Percentiles rank a stretch among this genome's conserved stretches.
phyloP scores from a whole-genome alignment of 2,797 vertebrate genomes.

The Alectoris magna region DNA sequence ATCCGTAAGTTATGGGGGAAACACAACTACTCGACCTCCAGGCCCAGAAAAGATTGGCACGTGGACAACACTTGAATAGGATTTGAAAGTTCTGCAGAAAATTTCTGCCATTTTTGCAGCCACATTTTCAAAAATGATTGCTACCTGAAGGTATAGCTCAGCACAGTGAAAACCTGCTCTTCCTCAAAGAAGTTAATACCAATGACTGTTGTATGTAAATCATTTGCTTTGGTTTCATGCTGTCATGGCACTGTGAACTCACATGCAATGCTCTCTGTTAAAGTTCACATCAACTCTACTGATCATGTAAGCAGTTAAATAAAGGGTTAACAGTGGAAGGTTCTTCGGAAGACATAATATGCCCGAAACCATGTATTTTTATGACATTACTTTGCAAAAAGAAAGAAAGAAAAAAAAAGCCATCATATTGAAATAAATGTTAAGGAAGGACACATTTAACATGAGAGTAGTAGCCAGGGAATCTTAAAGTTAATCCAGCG shows the following conservation, averaged over 20 bases:
- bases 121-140: background rate
- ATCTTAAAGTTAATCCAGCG: constrained; percentile 56
- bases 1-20: background rate
- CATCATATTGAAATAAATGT: background rate
- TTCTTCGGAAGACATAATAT: background rate
- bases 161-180: background rate
- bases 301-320: background rate
- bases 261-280: background rate
- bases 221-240: background rate
- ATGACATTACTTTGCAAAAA: background rate
- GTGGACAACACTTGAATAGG: fast-evolving
- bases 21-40: background rate
- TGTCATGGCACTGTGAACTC: background rate
- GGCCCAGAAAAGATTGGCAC: background rate
- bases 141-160: background rate
- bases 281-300: background rate
- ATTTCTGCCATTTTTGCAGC: background rate
- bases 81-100: background rate
- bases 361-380: background rate
- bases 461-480: constrained; percentile 43
- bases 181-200: background rate
- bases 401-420: background rate
- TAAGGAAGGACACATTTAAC: constrained; percentile 60
- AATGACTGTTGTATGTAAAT: background rate
- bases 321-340: background rate